phyloP scores from a whole-genome alignment of 2,113 vertebrate genomes.

The Muntiacus muntjak region DNA sequence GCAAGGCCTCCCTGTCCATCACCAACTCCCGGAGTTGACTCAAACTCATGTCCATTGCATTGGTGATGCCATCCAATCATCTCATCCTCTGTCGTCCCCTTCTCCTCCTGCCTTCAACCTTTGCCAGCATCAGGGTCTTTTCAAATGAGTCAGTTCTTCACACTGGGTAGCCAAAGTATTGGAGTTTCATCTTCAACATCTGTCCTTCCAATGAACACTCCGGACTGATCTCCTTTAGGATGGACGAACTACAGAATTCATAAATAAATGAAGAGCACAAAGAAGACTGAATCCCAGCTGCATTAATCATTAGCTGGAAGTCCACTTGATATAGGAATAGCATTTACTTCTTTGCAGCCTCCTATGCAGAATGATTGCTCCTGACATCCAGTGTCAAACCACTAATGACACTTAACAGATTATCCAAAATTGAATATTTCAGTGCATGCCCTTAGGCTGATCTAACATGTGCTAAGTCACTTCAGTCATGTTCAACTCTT shows the following conservation, averaged over 20 bases:
- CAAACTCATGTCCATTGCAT: neutral
- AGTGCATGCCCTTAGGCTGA: neutral
- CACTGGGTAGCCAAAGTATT: neutral
- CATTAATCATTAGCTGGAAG: neutral
- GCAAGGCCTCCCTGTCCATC: neutral
- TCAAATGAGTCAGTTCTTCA: neutral
- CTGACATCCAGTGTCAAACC: neutral
- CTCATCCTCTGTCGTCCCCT: neutral
- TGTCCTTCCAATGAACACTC: neutral
- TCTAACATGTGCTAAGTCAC: neutral
- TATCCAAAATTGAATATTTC: neutral
- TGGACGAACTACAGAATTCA: neutral
- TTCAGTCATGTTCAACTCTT: neutral
- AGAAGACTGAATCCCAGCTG: neutral
- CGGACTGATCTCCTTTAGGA: neutral
- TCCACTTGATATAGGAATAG: neutral
- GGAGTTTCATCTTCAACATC: neutral
- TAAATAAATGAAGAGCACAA: neutral
- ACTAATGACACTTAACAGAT: neutral
- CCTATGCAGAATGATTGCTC: neutral
- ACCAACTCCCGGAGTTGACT: fast-evolving
- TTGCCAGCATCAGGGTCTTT: neutral
- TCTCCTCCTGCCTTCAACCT: neutral
- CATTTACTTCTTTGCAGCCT: neutral
- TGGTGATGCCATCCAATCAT: fast-evolving